These are phyloP conservation scores for Cardiocondyla obscurior DNA, from an alignment of 1,140 invertebrate species.

Conservation along the genomic window DNA sequence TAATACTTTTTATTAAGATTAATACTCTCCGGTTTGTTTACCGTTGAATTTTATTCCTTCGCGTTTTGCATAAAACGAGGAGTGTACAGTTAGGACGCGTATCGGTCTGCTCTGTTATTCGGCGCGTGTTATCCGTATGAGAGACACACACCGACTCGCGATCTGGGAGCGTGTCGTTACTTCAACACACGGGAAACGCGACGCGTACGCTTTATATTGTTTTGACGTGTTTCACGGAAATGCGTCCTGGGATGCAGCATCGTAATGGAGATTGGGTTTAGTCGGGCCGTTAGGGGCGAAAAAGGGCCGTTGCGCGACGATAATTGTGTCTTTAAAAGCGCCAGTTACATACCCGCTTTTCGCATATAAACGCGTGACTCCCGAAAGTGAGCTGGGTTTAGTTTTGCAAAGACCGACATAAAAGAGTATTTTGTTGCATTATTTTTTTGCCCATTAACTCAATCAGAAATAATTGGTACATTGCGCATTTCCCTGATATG, in stretches of 20 bases:
- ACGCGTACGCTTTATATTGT: conserved; percentile 34
- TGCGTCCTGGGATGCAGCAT: neutral
- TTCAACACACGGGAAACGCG: neutral
- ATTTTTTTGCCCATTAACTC: neutral
- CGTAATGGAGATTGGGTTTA: conserved; percentile 45
- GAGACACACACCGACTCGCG: neutral
- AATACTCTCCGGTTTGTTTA: neutral
- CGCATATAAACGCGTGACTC: neutral
- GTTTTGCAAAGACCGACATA: neutral
- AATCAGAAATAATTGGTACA: neutral
- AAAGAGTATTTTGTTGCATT: neutral
- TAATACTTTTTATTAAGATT: neutral
- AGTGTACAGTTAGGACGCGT: neutral
- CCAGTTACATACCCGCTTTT: neutral
- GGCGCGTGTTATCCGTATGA: neutral
- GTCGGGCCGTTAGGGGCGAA: neutral
- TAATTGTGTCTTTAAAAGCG: conserved; percentile 44
- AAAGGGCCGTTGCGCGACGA: conserved; percentile 19
- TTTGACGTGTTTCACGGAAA: conserved; percentile 43
- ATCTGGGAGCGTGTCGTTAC: conserved; percentile 21
- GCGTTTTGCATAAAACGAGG: neutral
- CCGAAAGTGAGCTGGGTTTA: neutral
- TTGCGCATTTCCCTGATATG: neutral
- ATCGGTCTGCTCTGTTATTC: neutral
- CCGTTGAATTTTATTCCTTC: neutral